These are phyloP conservation scores for Pan paniscus DNA, from an alignment of 2,113 vertebrate species.

Conservation along the genomic window DNA sequence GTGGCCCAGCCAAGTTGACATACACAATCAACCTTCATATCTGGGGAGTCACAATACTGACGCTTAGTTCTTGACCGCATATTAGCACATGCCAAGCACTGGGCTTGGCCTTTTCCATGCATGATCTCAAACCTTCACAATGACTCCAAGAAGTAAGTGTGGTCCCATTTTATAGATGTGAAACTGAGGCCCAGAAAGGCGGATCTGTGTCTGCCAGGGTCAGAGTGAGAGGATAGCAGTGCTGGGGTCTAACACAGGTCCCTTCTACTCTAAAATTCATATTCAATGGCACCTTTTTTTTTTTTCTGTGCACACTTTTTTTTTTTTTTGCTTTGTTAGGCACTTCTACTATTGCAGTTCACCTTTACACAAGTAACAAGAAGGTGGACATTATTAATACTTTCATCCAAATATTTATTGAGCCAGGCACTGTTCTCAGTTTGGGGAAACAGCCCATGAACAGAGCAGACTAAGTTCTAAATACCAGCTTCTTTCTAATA, in stretches of 20 bases:
- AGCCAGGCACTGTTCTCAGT: background rate
- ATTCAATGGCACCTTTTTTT: rapidly evolving
- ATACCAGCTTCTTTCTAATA: rapidly evolving
- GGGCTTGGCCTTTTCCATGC: too few species aligned
- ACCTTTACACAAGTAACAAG: background rate
- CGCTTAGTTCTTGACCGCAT: background rate
- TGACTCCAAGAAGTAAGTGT: rapidly evolving
- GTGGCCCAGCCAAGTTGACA: background rate
- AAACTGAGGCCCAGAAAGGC: background rate
- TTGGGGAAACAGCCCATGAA: background rate
- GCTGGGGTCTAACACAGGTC: background rate
- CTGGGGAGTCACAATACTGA: rapidly evolving
- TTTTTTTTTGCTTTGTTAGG: background rate
- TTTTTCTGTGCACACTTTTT: too few species aligned
- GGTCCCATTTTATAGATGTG: background rate
- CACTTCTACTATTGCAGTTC: rapidly evolving
- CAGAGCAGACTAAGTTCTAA: background rate
- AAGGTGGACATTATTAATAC: background rate
- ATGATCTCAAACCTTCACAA: rapidly evolving
- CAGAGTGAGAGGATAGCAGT: background rate
- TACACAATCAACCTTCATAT: background rate
- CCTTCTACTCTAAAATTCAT: background rate
- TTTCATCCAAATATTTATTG: background rate
- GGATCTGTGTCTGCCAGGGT: too few species aligned
- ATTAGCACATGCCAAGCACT: rapidly evolving